phyloP scores from a whole-genome alignment of 2,888 invertebrate genomes.

The Bellardia pandia region DNA sequence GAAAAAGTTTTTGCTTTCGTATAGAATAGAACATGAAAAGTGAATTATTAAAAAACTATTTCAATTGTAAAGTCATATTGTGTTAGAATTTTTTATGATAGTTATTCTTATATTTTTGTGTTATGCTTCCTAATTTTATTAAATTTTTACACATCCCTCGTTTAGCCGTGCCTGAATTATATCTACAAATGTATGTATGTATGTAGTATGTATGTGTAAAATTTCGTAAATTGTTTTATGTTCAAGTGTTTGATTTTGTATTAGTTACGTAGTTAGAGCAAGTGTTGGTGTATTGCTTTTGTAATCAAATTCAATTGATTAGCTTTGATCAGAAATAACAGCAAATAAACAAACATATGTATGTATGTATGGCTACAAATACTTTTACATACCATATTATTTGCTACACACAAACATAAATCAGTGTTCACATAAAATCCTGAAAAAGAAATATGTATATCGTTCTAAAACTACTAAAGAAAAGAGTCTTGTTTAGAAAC shows the following conservation, averaged over 20 bases:
- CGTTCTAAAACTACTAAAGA: no score
- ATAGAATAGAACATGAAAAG: no score
- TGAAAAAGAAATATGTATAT: no score
- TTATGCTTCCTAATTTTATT: no score
- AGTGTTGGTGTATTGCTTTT: constrained; percentile 74
- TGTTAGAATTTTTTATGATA: no score
- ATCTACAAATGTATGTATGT: neutral
- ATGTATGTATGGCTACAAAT: neutral
- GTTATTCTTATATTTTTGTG: no score
- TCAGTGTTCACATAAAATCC: no score
- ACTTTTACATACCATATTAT: neutral
- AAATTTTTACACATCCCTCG: neutral
- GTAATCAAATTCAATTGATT: constrained; percentile 79
- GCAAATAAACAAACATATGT: constrained; percentile 8
- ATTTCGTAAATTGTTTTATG: constrained; percentile 34
- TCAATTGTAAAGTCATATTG: no score
- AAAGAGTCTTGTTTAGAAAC: no score
- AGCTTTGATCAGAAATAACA: constrained; percentile 75
- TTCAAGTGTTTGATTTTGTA: constrained; percentile 74
- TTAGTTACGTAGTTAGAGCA: constrained; percentile 65
- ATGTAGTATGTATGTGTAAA: constrained; percentile 14
- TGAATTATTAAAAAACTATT: no score
- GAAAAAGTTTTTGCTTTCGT: no score
- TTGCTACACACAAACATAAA: neutral
- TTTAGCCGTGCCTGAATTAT: neutral